phyloP scores from a whole-genome alignment of 2,113 vertebrate species.

The Hiodon alosoides region DNA sequence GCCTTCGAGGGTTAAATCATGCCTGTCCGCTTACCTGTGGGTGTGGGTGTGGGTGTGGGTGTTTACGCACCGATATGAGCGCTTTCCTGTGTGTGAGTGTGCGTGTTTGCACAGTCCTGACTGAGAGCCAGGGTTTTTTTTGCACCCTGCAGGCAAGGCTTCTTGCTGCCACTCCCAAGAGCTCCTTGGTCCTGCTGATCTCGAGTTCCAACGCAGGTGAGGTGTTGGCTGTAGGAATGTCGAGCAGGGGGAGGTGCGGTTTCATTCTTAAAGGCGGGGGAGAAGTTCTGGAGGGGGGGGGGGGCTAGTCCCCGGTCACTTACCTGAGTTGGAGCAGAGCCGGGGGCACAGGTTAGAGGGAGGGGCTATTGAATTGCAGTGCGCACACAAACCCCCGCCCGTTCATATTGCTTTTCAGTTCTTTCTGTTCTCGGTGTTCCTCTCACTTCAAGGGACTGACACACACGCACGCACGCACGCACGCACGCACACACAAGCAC shows the following conservation, averaged over 20 bases:
- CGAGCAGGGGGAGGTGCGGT: slow-evolving; percentile 45
- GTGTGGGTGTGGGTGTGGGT: background rate
- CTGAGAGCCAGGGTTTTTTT: slow-evolving; percentile 31
- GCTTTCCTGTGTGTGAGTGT: background rate
- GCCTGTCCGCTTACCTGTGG: background rate
- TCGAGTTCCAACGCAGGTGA: slow-evolving; percentile 64
- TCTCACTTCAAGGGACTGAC: slow-evolving; percentile 28
- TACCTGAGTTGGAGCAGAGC: slow-evolving; percentile 23
- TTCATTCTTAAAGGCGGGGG: slow-evolving; percentile 46
- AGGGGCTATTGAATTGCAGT: slow-evolving; percentile 51
- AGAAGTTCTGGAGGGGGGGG: slow-evolving; percentile 9
- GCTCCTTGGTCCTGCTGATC: slow-evolving; percentile 23
- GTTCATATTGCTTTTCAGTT: slow-evolving; percentile 33
- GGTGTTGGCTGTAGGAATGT: slow-evolving; percentile 33
- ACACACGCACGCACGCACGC: slow-evolving; percentile 10
- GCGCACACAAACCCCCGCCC: slow-evolving; percentile 17
- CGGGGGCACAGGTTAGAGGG: slow-evolving; percentile 35
- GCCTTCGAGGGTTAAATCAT: background rate
- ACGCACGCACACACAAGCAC: background rate
- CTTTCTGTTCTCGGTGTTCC: slow-evolving; percentile 22
- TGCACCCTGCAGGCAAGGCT: slow-evolving; percentile 44
- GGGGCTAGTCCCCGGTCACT: background rate
- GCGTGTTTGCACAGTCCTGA: slow-evolving; percentile 18
- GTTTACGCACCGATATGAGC: background rate
- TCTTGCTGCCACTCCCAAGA: slow-evolving; percentile 48